Base-by-base conservation (phyloP, 2,113 vertebrate genomes). In the Hyla sarda region DNA sequence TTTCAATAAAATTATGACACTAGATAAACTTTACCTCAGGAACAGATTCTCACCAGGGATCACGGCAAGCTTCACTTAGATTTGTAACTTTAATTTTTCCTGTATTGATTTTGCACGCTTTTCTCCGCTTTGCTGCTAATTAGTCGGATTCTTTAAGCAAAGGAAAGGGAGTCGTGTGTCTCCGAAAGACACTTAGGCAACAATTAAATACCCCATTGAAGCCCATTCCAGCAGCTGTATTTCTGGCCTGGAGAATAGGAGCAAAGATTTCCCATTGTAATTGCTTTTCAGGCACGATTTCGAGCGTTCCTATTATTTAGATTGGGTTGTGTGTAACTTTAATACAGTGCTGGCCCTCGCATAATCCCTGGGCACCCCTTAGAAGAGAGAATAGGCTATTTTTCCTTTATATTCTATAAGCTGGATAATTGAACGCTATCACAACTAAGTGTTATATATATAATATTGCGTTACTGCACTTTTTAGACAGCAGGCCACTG, bases 1-100 rank as follows among this genome's bases (percentile, higher is more conserved):
- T 94, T 96, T 94, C 95, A 96, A 93, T 95, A 95, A 94, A 92
- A 92, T 93, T 92, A 92, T 93, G 93, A 92, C 93, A 93, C 89
- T 88, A 88, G 77, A 92, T 94, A 94, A 94, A 92, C 94, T 91
- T 93, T 92, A 92, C 92, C 76, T 76, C 87, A 88, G 91, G 93
- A 94, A 92, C 91, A 93, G 62, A 90, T 93, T 92, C 92, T 93
- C 92, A 91, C 89, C 50, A 78, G 85, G 89, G 89, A 83, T 89
- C 84, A 89, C 89, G 92, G 92, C 91, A 92, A 89, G 89, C 92
- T 93, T 88, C 90, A 88, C 84, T 89, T 91, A 93, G 93, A 93
- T 95, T 93, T 95, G 92, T 93, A 94, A 94, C 93, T 94, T 94
- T 94, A 94, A 94, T 95, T 94, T 94, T 90, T 93, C 87, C 90